Evolutionary conservation across 1,140 invertebrate species (phyloP).

Genomic region (Drosophila sproati): DNA sequence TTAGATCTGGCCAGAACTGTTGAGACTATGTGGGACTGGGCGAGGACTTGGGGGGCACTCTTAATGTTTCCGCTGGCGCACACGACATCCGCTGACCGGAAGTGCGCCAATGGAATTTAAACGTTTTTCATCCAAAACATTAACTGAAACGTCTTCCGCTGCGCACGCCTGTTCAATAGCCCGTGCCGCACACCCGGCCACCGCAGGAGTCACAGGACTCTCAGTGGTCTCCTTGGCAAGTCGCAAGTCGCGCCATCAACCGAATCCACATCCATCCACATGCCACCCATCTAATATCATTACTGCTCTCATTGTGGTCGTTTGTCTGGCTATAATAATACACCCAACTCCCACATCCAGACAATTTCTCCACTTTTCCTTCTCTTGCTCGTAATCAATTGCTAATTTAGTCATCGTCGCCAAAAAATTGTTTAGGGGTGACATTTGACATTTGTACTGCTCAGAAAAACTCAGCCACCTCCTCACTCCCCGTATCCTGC

Average conservation of each 20-base stretch:
- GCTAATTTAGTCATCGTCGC: slow-evolving; percentile 76
- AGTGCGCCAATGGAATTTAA: slow-evolving; percentile 81
- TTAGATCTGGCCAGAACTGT: slow-evolving; percentile 36
- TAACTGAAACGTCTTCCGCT: slow-evolving; percentile 77
- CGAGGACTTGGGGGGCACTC: slow-evolving; percentile 37
- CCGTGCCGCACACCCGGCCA: slow-evolving; percentile 44
- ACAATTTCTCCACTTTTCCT: neutral
- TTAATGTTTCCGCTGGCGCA: slow-evolving; percentile 82
- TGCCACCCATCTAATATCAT: slow-evolving; percentile 63
- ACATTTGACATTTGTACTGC: slow-evolving; percentile 22
- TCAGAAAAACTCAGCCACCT: neutral
- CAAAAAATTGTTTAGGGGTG: slow-evolving; percentile 55
- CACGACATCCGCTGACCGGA: slow-evolving; percentile 80
- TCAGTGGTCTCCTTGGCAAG: too few relatives aligned
- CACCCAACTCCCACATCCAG: neutral
- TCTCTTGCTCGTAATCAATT: slow-evolving; percentile 55
- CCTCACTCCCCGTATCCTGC: slow-evolving; percentile 25
- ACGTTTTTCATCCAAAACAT: slow-evolving; percentile 81
- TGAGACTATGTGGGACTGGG: neutral
- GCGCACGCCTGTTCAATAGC: slow-evolving; percentile 78
- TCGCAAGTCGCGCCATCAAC: slow-evolving; percentile 2
- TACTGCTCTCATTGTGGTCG: slow-evolving; percentile 77
- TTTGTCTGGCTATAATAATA: slow-evolving; percentile 47
- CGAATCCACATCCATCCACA: slow-evolving; percentile 1
- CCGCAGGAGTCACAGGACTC: slow-evolving; percentile 49